Percentiles rank a stretch among this genome's conserved stretches.
These are phyloP conservation scores for Himalopsyche tibetana DNA, from an alignment of 2,888 invertebrate species.

Conservation along the genomic window DNA sequence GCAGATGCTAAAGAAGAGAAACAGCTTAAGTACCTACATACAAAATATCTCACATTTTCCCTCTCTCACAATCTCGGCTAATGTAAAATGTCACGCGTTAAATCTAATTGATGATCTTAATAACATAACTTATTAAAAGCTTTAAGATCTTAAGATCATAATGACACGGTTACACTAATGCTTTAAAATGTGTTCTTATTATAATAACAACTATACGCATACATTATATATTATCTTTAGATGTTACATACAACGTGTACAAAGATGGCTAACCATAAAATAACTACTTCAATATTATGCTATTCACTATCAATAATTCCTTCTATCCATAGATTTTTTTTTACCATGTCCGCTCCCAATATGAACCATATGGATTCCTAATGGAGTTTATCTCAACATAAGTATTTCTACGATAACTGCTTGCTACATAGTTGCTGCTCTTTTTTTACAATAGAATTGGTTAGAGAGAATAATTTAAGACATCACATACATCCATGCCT, in stretches of 20 bases:
- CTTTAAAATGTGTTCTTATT: slow-evolving; percentile 29
- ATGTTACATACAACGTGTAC: not conserved
- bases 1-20: slow-evolving; percentile 6
- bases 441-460: too few relatives aligned
- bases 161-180: slow-evolving; percentile 22
- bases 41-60: slow-evolving; percentile 30
- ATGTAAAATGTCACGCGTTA: slow-evolving; percentile 30
- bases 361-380: too few relatives aligned
- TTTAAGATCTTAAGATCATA: slow-evolving; percentile 28
- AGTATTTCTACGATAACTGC: too few relatives aligned
- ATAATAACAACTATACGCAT: not conserved
- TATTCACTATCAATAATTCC: too few relatives aligned
- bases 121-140: slow-evolving; percentile 30
- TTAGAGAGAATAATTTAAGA: too few relatives aligned
- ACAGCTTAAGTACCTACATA: slow-evolving; percentile 21
- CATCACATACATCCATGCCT: too few relatives aligned
- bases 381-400: too few relatives aligned
- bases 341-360: too few relatives aligned
- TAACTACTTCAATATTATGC: too few relatives aligned
- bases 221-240: not conserved
- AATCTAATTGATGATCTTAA: slow-evolving; percentile 34
- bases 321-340: too few relatives aligned
- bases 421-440: too few relatives aligned
- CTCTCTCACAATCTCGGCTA: slow-evolving; percentile 29
- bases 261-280: not conserved